Base-by-base conservation (phyloP, 2,113 vertebrate genomes). In the Argyrosomus japonicus region DNA sequence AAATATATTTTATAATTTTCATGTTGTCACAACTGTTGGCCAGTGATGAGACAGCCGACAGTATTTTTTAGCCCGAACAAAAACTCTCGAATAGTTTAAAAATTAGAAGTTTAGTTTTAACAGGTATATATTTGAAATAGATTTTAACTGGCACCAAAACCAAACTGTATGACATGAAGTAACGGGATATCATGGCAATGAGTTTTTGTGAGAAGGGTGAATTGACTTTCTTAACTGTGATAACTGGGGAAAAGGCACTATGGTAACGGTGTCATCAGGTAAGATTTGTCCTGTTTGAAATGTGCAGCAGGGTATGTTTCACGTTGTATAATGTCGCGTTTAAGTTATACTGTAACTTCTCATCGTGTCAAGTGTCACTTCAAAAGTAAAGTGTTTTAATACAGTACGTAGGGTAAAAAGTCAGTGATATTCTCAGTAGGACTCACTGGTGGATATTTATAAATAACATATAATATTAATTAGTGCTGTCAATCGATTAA, bases 161-260 rank as follows among this genome's bases (percentile, higher is more conserved):
- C n/a, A 63, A 56, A 68, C 5, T 29, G 18, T 29, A 12, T 23
- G 21, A 13, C 8, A 19, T 56, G 2, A 64, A 27, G 12, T 47
- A n/a, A 61, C 18, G 36, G 50, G 32, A 25, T 18, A 47, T 27
- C 12, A 15, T 2, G 23, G 65, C 32, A 4, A 32, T 13, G 48
- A 23, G 76, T 82, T 86, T 85, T 79, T 87, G 70, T 81, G 6
- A 50, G 27, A 64, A 27, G 54, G 17, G 11, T 56, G 12, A 25
- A 27, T 17, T 56, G 53, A 76, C 15, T 79, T 1, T 56, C 18
- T 65, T 45, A 40, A 92, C 86, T 90, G 87, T 90, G 84, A 64
- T n/a, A 15, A 75, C 82, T 85, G 62, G 74, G 74, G 74, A 56
- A 76, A 76, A 65, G 74, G 74, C 62, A 76, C 74, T 3, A 65